These are phyloP conservation scores for Abrostola triplasia DNA, from an alignment of 2,888 invertebrate genomes.

Conservation along the genomic window DNA sequence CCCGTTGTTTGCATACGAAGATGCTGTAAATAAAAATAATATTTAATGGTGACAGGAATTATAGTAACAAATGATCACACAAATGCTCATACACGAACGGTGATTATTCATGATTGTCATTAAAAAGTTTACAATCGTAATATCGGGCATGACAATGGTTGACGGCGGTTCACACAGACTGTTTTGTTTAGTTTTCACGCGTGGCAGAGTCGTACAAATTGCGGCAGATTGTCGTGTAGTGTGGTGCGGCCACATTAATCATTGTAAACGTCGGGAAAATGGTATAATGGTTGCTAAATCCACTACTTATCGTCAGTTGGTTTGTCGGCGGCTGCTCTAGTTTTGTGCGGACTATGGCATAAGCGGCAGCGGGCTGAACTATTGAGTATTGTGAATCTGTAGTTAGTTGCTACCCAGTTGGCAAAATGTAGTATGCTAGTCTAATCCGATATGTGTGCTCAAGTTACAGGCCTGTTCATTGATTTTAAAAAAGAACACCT, in stretches of 20 bases:
- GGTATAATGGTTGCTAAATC: slow-evolving; percentile 78
- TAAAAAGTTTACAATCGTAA: slow-evolving; percentile 49
- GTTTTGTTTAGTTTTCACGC: slow-evolving; percentile 62
- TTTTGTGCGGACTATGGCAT: slow-evolving; percentile 49
- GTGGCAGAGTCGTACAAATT: slow-evolving; percentile 57
- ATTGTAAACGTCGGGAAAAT: slow-evolving; percentile 72
- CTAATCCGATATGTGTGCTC: no score
- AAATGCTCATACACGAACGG: slow-evolving; percentile 30
- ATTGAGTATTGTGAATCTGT: no score
- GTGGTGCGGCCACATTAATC: slow-evolving; percentile 71
- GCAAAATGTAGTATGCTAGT: no score
- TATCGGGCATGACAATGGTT: slow-evolving; percentile 52
- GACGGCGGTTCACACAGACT: slow-evolving; percentile 53
- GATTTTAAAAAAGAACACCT: no score
- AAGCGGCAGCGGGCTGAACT: slow-evolving; percentile 22
- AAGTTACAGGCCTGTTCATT: no score
- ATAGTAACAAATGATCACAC: slow-evolving; percentile 41
- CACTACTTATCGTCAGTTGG: slow-evolving; percentile 74
- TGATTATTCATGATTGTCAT: slow-evolving; percentile 55
- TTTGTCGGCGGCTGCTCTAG: slow-evolving; percentile 64
- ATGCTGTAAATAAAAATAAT: slow-evolving; percentile 35
- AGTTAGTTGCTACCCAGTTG: no score
- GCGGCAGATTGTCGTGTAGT: slow-evolving; percentile 54
- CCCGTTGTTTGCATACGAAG: slow-evolving; percentile 28
- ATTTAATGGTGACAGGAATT: slow-evolving; percentile 31